A percentile compares a stretch with the other conserved stretches of the same genome.
These are phyloP conservation scores for Sericinus montela DNA, from an alignment of 2,888 invertebrate species.

Conservation along the genomic window DNA sequence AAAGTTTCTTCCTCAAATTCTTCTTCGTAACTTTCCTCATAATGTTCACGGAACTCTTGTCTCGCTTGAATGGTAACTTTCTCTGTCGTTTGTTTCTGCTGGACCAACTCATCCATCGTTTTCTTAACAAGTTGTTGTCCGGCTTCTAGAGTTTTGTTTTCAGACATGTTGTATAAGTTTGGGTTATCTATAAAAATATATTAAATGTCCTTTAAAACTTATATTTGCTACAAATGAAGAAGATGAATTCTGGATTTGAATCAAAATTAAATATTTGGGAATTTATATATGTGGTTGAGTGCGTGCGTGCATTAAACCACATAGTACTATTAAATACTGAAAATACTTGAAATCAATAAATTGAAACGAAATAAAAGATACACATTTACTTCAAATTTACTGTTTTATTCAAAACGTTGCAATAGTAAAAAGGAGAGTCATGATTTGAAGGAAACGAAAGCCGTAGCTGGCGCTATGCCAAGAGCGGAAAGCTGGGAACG, in stretches of 20 bases:
- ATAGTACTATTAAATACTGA: no score
- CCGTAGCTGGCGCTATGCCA: slow-evolving; percentile 55
- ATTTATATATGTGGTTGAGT: no score
- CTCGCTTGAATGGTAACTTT: slow-evolving; percentile 67
- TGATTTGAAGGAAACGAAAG: slow-evolving; percentile 62
- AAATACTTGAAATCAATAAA: no score
- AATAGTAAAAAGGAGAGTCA: slow-evolving; percentile 45
- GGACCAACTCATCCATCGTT: slow-evolving; percentile 69
- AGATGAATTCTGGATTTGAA: no score
- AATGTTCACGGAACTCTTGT: slow-evolving; percentile 71
- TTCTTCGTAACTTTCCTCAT: slow-evolving; percentile 70
- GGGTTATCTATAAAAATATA: background rate
- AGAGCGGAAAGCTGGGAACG: slow-evolving; percentile 48
- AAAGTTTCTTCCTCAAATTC: slow-evolving; percentile 73
- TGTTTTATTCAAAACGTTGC: slow-evolving; percentile 41
- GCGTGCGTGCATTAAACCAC: no score
- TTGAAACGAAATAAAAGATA: no score
- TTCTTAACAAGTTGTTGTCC: slow-evolving; percentile 70
- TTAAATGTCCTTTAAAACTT: no score
- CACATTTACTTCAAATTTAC: slow-evolving; percentile 21
- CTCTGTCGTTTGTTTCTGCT: slow-evolving; percentile 61
- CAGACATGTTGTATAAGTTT: slow-evolving; percentile 52
- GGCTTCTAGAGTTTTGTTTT: slow-evolving; percentile 58
- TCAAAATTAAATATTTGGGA: no score
- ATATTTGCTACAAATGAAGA: no score